Conservation (phyloP, 2,797 vertebrate species). For the Scomberomorus guttatus region DNA sequence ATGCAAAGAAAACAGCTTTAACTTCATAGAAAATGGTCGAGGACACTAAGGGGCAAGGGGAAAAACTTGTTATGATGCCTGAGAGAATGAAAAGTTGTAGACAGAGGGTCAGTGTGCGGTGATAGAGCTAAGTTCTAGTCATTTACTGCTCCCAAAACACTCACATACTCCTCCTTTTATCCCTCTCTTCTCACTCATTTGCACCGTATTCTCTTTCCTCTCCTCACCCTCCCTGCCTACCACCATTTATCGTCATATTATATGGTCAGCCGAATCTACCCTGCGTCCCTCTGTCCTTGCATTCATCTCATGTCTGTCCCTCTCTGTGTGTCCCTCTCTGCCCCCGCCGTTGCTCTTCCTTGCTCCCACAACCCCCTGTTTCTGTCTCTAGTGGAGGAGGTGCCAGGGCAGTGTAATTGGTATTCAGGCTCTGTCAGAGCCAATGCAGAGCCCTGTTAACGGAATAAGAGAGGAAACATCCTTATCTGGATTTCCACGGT, state of each 20-base stretch:
- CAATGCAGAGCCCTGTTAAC: slow-evolving; percentile 77
- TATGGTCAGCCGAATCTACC: slow-evolving; percentile 24
- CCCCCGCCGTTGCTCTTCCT: slow-evolving; percentile 22
- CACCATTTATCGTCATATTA: slow-evolving; percentile 32
- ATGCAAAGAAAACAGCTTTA: background rate
- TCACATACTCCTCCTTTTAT: slow-evolving; percentile 15
- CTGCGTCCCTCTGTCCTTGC: slow-evolving; percentile 35
- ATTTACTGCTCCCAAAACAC: slow-evolving; percentile 42
- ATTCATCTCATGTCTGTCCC: slow-evolving; percentile 27
- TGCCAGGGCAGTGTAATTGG: slow-evolving; percentile 75
- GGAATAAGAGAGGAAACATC: slow-evolving; percentile 78
- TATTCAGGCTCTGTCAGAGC: slow-evolving; percentile 78
- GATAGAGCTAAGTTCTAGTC: slow-evolving; percentile 35
- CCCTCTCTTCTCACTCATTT: slow-evolving; percentile 1
- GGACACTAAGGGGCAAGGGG: background rate
- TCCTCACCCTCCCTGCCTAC: background rate
- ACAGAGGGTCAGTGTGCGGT: slow-evolving; percentile 14
- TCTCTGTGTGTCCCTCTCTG: background rate
- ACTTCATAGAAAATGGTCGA: slow-evolving; percentile 24
- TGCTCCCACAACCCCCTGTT: slow-evolving; percentile 62
- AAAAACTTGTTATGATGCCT: slow-evolving; percentile 3
- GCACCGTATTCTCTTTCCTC: background rate
- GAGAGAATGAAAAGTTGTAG: slow-evolving; percentile 16
- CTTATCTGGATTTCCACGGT: slow-evolving; percentile 82
- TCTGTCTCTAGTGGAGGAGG: slow-evolving; percentile 61